A percentile compares a stretch with the other conserved stretches of the same genome.
Conservation (phyloP, 2,113 vertebrate genomes). For the Nannobrachium achirus region DNA sequence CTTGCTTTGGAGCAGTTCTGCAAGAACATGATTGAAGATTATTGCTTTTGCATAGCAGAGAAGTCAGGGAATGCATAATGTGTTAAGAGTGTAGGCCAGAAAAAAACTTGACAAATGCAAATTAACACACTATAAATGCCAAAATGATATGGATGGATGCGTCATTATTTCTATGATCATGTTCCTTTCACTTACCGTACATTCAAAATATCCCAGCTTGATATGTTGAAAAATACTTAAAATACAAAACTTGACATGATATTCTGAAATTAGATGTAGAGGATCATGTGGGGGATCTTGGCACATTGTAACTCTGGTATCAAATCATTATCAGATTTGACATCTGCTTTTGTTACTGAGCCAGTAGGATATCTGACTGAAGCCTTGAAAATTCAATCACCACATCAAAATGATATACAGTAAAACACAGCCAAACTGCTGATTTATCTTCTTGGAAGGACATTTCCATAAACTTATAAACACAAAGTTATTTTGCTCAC, state of each 20-base stretch:
- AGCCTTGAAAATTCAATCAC: slow-evolving; percentile 39
- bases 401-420: slow-evolving; percentile 21
- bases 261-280: slow-evolving; percentile 49
- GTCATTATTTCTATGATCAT: background rate
- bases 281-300: slow-evolving; percentile 36
- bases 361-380: slow-evolving; percentile 20
- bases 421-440: slow-evolving; percentile 14
- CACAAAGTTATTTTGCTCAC: slow-evolving; percentile 30
- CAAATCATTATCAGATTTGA: slow-evolving; percentile 29
- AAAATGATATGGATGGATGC: background rate
- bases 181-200: background rate
- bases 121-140: background rate
- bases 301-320: slow-evolving; percentile 38
- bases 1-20: slow-evolving; percentile 10
- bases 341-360: slow-evolving; percentile 40
- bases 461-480: slow-evolving; percentile 9
- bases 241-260: slow-evolving; percentile 45
- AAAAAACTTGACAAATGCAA: background rate
- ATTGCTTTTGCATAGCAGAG: background rate
- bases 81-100: background rate
- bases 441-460: slow-evolving; percentile 8
- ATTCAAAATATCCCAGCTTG: background rate
- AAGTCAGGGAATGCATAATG: background rate
- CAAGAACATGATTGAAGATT: background rate
- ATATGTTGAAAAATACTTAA: slow-evolving; percentile 14